These are phyloP conservation scores for Cuniculus paca DNA, from an alignment of 2,797 vertebrate genomes.

Conservation along the genomic window DNA sequence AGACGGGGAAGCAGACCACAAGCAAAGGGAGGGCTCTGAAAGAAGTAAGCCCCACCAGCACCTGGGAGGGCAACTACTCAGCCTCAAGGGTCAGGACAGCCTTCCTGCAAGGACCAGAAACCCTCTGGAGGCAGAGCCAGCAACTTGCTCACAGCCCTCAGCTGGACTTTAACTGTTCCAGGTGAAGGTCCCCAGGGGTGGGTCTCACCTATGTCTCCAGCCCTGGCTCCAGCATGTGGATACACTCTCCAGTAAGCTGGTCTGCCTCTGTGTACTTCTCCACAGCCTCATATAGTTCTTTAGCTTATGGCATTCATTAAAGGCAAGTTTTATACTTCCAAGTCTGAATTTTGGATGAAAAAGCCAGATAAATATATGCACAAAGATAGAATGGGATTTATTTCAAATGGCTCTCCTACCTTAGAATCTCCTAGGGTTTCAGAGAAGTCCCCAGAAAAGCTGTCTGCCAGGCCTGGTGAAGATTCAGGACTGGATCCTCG, in stretches of 20 bases:
- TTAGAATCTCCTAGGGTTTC: neutral
- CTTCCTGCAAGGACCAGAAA: neutral
- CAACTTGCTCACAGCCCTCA: neutral
- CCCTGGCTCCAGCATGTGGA: neutral
- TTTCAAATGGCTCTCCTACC: neutral
- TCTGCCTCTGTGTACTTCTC: neutral
- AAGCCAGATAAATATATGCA: neutral
- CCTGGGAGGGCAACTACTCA: too few relatives aligned
- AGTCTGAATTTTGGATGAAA: neutral
- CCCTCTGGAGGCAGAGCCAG: neutral
- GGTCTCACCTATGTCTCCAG: neutral
- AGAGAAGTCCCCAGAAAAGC: neutral
- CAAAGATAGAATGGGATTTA: neutral
- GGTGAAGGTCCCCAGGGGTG: neutral
- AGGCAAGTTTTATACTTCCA: neutral
- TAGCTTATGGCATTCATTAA: neutral
- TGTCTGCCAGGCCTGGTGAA: neutral
- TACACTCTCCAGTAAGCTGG: neutral
- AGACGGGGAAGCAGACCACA: rapidly evolving
- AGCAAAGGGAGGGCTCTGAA: neutral
- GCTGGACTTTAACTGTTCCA: rapidly evolving
- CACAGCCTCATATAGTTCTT: neutral
- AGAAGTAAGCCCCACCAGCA: neutral
- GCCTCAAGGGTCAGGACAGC: neutral
- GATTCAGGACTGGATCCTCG: rapidly evolving